A percentile compares a stretch with the other conserved stretches of the same genome.
phyloP scores from a whole-genome alignment of 2,888 invertebrate species.

The Lasioglossum calceatum region DNA sequence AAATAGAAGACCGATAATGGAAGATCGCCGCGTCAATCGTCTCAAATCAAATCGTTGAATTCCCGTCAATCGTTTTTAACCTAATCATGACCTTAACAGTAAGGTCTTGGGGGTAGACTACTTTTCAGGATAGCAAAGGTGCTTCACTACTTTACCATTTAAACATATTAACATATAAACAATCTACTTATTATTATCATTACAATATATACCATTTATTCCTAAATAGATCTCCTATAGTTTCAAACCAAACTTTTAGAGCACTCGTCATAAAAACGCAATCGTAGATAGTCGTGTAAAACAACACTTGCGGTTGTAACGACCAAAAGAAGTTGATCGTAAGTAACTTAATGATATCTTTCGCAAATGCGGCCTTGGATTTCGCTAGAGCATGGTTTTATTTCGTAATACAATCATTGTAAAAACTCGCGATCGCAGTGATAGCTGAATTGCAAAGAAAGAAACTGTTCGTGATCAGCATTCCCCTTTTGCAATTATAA shows the following conservation, averaged over 20 bases:
- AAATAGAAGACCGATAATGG: slow-evolving; percentile 10
- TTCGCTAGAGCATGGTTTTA: background rate
- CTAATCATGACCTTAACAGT: too few species aligned
- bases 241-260: background rate
- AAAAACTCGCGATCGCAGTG: background rate
- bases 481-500: background rate
- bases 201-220: background rate
- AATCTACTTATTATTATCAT: background rate
- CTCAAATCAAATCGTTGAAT: background rate
- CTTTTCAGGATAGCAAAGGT: too few species aligned
- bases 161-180: too few species aligned
- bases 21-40: background rate
- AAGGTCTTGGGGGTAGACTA: too few species aligned
- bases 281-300: background rate
- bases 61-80: background rate
- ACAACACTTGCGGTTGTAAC: slow-evolving; percentile 28
- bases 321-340: slow-evolving; percentile 12
- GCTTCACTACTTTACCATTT: too few species aligned
- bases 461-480: background rate
- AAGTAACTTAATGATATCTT: slow-evolving; percentile 31
- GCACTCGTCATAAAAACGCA: background rate
- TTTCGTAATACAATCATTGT: background rate
- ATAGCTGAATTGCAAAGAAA: background rate
- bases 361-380: slow-evolving; percentile 19
- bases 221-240: background rate